phyloP scores from a whole-genome alignment of 30 jellyfish, hydroid and myxozoan genomes.

The Clytia hemisphaerica region DNA sequence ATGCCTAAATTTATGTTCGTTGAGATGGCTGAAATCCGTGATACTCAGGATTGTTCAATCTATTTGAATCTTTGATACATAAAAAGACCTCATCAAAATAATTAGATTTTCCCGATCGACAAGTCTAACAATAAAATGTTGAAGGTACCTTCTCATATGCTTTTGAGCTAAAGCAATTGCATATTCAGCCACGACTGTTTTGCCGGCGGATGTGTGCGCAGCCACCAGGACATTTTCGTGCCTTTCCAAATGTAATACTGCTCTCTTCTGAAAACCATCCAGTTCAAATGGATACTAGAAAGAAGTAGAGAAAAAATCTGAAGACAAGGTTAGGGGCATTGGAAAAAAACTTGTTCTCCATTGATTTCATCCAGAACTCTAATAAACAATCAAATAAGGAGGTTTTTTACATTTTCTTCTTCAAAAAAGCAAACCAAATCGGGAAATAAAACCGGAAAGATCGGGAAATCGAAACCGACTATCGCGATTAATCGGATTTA shows the following conservation, averaged over 20 bases:
- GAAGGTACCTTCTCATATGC: conserved; percentile 80
- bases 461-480: no score
- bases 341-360: no score
- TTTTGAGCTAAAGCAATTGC: conserved; percentile 97
- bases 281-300: conserved; percentile 92
- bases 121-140: no score
- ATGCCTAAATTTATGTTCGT: no score
- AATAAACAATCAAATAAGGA: not conserved
- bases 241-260: conserved; percentile 84
- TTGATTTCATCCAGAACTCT: not conserved
- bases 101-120: not conserved
- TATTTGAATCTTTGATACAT: no score
- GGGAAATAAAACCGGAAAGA: no score
- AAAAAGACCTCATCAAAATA: no score
- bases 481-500: no score
- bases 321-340: no score
- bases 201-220: conserved; percentile 99
- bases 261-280: conserved; percentile 94
- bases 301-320: not conserved
- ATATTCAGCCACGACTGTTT: conserved; percentile 99
- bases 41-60: no score
- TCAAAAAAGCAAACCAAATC: no score
- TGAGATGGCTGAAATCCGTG: no score
- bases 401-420: not conserved
- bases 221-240: conserved; percentile 96